phyloP scores from a whole-genome alignment of 2,797 vertebrate species.

The Mus caroli region DNA sequence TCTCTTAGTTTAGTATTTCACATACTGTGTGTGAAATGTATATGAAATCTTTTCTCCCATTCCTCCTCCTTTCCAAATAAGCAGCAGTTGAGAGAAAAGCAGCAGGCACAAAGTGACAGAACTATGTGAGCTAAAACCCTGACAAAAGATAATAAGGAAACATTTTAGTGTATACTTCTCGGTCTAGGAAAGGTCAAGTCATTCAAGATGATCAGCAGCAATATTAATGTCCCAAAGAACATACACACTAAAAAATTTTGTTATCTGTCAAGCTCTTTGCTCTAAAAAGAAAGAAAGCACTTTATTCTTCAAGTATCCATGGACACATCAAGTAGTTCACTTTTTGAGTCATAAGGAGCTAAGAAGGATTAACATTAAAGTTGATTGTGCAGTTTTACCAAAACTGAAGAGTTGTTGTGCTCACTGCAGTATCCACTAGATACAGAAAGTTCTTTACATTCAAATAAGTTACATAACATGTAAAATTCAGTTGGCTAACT shows the following conservation, averaged over 20 bases:
- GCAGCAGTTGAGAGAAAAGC: background rate
- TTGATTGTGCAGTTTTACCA: background rate
- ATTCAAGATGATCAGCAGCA: background rate
- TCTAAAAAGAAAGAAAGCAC: background rate
- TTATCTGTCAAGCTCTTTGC: background rate
- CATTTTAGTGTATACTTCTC: background rate
- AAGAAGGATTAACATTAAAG: background rate
- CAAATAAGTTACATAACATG: background rate
- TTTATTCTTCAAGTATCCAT: background rate
- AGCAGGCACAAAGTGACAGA: background rate
- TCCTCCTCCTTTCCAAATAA: slow-evolving; percentile 33
- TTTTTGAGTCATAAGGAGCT: background rate
- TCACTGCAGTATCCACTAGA: background rate
- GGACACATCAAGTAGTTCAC: background rate
- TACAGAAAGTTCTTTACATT: background rate
- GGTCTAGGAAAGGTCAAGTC: background rate
- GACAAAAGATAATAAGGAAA: background rate
- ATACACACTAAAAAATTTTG: background rate
- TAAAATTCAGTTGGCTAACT: background rate
- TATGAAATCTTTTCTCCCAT: slow-evolving; percentile 23
- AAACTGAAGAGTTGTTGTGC: background rate
- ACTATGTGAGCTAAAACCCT: background rate
- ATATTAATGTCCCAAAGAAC: background rate
- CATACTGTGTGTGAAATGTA: background rate
- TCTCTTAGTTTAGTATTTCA: background rate